A percentile compares a stretch with the other conserved stretches of the same genome.
Conservation (phyloP, 2,888 invertebrate genomes). For the Mesochorus sp. region DNA sequence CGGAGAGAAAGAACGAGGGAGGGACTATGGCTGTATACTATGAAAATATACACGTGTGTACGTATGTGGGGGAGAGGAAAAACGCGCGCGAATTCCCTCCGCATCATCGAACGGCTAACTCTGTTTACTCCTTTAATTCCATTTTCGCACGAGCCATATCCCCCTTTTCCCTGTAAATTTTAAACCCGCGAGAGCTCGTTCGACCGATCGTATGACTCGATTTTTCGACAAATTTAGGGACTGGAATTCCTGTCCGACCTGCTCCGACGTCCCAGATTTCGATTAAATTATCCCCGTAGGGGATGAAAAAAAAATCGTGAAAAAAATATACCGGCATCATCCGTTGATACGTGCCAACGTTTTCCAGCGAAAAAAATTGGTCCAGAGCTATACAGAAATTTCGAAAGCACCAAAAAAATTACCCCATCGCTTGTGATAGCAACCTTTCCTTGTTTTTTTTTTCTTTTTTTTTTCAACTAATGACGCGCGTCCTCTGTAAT, state of each 20-base stretch:
- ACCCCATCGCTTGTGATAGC: too few species aligned
- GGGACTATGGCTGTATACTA: neutral
- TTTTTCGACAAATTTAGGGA: constrained; percentile 78
- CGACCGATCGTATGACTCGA: constrained; percentile 77
- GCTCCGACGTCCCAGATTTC: constrained; percentile 52
- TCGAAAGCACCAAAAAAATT: constrained; percentile 29
- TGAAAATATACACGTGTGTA: neutral
- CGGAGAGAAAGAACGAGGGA: neutral
- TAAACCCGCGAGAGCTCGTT: constrained; percentile 43
- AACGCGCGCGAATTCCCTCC: constrained; percentile 60
- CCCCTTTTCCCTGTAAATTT: constrained; percentile 37
- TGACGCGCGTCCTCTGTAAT: constrained; percentile 74
- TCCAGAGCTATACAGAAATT: constrained; percentile 23
- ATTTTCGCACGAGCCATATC: constrained; percentile 75
- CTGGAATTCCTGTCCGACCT: constrained; percentile 34
- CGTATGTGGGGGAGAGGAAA: constrained; percentile 31
- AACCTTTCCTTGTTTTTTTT: constrained; percentile 77
- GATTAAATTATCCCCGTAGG: constrained; percentile 50
- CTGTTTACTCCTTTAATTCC: constrained; percentile 78
- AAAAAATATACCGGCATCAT: constrained; percentile 58
- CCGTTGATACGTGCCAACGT: constrained; percentile 52
- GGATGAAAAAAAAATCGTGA: constrained; percentile 51
- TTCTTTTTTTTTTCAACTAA: constrained; percentile 75
- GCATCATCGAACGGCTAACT: constrained; percentile 77
- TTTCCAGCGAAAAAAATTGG: constrained; percentile 35